phyloP scores from a whole-genome alignment of 2,797 vertebrate genomes.

The Neostethus bicornis region DNA sequence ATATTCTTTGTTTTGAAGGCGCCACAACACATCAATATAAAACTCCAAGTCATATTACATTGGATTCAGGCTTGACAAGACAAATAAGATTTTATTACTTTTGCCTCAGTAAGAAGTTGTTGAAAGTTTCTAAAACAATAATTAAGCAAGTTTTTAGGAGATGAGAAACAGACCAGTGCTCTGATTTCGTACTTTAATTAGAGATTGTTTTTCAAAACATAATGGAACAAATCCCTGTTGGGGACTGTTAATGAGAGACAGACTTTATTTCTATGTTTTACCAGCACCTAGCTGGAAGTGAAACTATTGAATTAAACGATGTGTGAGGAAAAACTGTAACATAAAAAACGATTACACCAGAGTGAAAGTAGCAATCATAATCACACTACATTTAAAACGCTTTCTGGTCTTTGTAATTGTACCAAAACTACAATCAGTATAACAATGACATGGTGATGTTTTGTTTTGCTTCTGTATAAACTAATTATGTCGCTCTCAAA shows the following conservation, averaged over 20 bases:
- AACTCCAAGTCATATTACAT: conserved; percentile 28
- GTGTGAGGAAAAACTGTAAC: background rate
- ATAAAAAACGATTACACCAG: conserved; percentile 8
- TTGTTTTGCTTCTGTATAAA: conserved; percentile 9
- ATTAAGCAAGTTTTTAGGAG: background rate
- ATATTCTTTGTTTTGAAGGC: conserved; percentile 17
- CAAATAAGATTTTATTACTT: conserved; percentile 13
- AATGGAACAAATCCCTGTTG: conserved; percentile 1
- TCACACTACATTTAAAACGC: background rate
- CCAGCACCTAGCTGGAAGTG: too few species aligned
- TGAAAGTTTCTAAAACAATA: background rate
- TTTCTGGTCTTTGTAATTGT: conserved; percentile 18
- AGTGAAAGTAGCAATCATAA: background rate
- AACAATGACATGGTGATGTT: conserved; percentile 24
- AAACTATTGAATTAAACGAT: too few species aligned
- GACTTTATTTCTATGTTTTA: background rate
- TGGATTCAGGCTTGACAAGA: conserved; percentile 21
- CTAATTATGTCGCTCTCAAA: conserved; percentile 24
- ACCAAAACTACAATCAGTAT: conserved; percentile 30
- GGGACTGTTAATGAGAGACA: conserved; percentile 8
- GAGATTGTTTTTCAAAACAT: conserved; percentile 4
- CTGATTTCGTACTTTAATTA: background rate
- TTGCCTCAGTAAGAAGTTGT: background rate
- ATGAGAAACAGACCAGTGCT: conserved; percentile 28
- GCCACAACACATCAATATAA: conserved; percentile 18